phyloP scores from a whole-genome alignment of 2,113 vertebrate species.

The Cyprinodon brontotheroides region DNA sequence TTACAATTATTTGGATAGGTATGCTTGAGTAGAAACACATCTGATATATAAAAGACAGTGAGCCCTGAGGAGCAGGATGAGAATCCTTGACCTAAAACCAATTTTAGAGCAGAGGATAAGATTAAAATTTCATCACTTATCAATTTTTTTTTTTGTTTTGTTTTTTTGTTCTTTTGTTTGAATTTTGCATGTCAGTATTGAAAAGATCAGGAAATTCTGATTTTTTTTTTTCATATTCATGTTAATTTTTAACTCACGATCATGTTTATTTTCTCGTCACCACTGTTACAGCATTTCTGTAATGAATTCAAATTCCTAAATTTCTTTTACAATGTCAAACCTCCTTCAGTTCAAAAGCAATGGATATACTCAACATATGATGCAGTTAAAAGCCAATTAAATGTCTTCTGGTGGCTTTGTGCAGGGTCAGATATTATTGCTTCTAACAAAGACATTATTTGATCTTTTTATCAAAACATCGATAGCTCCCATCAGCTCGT shows the following conservation, averaged over 20 bases:
- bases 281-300: not conserved
- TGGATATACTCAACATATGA: not conserved
- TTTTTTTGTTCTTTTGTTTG: not conserved
- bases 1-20: too few relatives aligned
- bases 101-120: too few relatives aligned
- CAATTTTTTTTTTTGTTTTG: too few relatives aligned
- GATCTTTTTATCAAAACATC: slow-evolving; percentile 39
- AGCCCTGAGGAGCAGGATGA: too few relatives aligned
- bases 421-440: slow-evolving; percentile 1
- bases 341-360: slow-evolving; percentile 7
- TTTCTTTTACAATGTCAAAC: not conserved
- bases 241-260: not conserved
- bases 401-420: slow-evolving; percentile 26
- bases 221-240: not conserved
- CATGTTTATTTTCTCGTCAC: not conserved
- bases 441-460: not conserved
- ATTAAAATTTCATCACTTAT: not conserved
- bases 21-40: too few relatives aligned
- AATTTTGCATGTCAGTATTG: not conserved
- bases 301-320: not conserved
- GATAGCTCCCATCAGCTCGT: not conserved
- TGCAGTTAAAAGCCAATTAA: slow-evolving; percentile 37
- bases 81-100: too few relatives aligned
- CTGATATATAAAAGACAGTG: too few relatives aligned
- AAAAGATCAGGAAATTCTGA: not conserved